These are phyloP conservation scores for Phalacrocorax brasilianus DNA, from an alignment of 2,113 vertebrate genomes.

Conservation along the genomic window DNA sequence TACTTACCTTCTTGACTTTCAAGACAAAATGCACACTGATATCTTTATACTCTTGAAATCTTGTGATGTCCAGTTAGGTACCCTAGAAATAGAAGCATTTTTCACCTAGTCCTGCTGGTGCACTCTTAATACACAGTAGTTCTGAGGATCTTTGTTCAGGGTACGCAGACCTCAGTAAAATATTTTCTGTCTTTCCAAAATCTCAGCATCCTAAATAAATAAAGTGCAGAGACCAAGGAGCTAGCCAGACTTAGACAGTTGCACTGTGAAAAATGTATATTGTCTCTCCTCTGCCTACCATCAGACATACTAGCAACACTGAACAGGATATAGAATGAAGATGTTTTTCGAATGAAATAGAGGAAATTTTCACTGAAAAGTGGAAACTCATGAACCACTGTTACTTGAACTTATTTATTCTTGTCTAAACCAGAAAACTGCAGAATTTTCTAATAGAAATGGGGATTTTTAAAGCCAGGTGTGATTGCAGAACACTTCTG, in stretches of 20 bases:
- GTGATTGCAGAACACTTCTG: neutral
- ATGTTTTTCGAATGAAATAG: neutral
- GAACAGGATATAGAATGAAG: neutral
- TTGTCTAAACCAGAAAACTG: neutral
- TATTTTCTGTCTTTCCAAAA: neutral
- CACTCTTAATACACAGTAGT: neutral
- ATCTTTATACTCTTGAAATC: neutral
- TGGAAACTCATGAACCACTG: neutral
- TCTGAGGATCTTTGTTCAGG: neutral
- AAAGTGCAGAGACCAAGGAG: neutral
- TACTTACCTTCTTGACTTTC: neutral
- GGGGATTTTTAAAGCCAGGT: neutral
- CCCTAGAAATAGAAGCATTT: neutral
- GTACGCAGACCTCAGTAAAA: neutral
- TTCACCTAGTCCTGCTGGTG: neutral
- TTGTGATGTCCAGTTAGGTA: neutral
- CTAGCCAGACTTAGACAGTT: neutral
- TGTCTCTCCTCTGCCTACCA: neutral
- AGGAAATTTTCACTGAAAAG: neutral
- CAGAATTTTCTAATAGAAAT: neutral
- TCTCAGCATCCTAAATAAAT: neutral
- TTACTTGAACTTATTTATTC: neutral
- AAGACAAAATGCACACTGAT: neutral
- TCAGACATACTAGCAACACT: neutral
- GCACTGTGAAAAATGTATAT: neutral